Evolutionary conservation across 2,113 vertebrate genomes (phyloP).

Genomic region (Drymodes brunneopygia): DNA sequence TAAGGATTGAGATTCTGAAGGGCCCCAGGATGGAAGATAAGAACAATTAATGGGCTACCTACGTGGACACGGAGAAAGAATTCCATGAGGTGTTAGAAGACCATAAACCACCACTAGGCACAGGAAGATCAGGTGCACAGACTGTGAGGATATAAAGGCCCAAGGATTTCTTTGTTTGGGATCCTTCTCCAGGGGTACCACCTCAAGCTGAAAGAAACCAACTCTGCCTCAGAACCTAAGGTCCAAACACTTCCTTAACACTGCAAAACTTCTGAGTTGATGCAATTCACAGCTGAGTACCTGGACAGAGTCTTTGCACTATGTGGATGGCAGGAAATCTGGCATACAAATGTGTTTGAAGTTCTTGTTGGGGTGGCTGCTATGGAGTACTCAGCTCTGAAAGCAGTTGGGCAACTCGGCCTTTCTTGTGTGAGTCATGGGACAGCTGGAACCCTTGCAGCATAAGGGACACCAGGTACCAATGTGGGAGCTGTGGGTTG

Average conservation of each 20-base stretch:
- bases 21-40: not conserved
- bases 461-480: constrained; percentile 75
- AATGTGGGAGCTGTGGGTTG: constrained; percentile 80
- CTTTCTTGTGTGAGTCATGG: constrained; percentile 74
- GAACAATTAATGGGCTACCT: not conserved
- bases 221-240: not conserved
- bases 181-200: not conserved
- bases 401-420: constrained; percentile 76
- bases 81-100: not conserved
- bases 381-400: constrained; percentile 75
- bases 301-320: constrained; percentile 84
- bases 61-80: not conserved
- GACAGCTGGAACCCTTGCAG: constrained; percentile 77
- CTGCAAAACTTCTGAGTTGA: constrained; percentile 86
- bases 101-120: not conserved
- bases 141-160: not conserved
- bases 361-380: constrained; percentile 72
- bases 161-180: not conserved
- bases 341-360: constrained; percentile 28
- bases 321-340: constrained; percentile 81
- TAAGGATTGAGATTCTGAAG: not conserved
- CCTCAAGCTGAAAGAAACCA: not conserved
- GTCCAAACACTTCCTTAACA: constrained; percentile 2
- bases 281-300: constrained; percentile 85
- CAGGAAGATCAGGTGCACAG: not conserved